Evolutionary conservation across 92 coral and sea anemone species (phyloP), one percentile per base, ranked within the genome.

Genomic region (Porites rus): DNA sequence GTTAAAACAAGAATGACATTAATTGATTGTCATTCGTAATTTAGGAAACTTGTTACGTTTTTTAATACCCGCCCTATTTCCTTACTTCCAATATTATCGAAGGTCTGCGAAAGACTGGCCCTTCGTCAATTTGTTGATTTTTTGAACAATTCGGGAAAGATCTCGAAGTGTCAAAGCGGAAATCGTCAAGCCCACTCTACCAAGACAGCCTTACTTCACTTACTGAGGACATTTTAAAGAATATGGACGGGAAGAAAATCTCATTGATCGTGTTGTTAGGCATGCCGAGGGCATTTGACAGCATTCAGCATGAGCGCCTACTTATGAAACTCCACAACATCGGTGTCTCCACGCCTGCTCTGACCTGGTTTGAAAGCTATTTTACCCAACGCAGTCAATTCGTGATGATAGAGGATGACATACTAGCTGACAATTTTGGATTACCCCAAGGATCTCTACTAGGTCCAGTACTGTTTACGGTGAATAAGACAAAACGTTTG

Each of bases 231-330:
- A 64, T 81, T 59, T 65, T 81, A 66, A 85, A 85, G 76, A 85
- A 77, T 25, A 87, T 79, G 85, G 90, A 87, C 54, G 78, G 19
- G 54, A 87, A 88, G 51, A 56, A 73, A 38, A 59, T 81, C n/a
- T 72, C 74, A 13, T 63, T 82, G 28, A 38, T 56, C 2, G 80
- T 69, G 28, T 73, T 83, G 1, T 66, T 83, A 8, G 84, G 65
- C 31, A 88, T 88, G 83, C 2, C 38, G 38, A 83, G 24, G 46
- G 25, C 78, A 4, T 74, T 81, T 61, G 86, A 87, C 43, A 87
- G 86, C 53, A 79, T 87, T 52, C 86, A 85, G 56, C 85, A 86
- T 51, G 90, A 77, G 69, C 10, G 72, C 62, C 76, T 2, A 25
- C 74, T 63, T n/a, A 74, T 43, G 52, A 74, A 73, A 62, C 72